Evolutionary conservation across 2,113 vertebrate species (phyloP).

Genomic region (Carettochelys insculpta): DNA sequence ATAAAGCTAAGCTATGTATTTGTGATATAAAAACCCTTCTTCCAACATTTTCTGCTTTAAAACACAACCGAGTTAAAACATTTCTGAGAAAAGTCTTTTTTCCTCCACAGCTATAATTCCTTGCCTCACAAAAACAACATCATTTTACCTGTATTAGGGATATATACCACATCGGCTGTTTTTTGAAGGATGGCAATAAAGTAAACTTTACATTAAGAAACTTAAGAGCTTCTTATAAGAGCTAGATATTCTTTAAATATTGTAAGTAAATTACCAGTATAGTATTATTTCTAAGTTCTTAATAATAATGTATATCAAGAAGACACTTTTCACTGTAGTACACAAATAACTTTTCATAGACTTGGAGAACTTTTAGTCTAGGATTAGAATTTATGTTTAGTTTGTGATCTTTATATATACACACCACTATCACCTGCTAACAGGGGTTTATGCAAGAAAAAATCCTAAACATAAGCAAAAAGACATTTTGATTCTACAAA

Average conservation of each 20-base stretch:
- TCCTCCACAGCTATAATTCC: neutral
- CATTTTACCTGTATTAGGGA: neutral
- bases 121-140: neutral
- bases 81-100: neutral
- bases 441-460: neutral
- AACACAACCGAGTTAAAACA: neutral
- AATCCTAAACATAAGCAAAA: neutral
- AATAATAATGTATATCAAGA: neutral
- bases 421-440: neutral
- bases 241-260: neutral
- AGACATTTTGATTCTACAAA: too few species aligned
- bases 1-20: neutral
- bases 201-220: neutral
- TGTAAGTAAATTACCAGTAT: neutral
- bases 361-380: neutral
- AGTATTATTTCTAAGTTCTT: neutral
- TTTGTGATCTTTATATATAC: neutral
- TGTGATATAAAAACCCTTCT: neutral
- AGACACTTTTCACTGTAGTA: neutral
- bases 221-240: neutral
- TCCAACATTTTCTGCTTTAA: neutral
- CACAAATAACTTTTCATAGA: neutral
- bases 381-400: neutral
- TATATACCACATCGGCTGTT: neutral
- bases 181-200: neutral